Percentiles rank a stretch among this genome's conserved stretches.
phyloP scores from a whole-genome alignment of 2,797 vertebrate genomes.

The Gymnoscopelus braueri region DNA sequence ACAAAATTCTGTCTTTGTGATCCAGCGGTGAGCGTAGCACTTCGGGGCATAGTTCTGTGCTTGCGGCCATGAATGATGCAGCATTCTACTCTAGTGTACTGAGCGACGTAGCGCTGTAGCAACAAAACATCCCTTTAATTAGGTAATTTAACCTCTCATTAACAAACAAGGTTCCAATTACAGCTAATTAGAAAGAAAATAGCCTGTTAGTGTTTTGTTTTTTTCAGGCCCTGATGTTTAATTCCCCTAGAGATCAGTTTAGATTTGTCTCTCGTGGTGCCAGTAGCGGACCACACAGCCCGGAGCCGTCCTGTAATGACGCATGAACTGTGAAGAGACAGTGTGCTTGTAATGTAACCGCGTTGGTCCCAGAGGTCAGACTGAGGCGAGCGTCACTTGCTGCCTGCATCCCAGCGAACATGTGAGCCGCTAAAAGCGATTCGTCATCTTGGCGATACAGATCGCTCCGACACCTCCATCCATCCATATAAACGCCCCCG shows the following conservation, averaged over 20 bases:
- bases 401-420: too few species aligned
- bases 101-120: too few species aligned
- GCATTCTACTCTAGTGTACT: too few species aligned
- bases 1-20: background rate
- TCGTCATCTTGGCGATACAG: too few species aligned
- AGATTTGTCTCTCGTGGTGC: background rate
- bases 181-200: slow-evolving; percentile 1
- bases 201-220: too few species aligned
- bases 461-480: too few species aligned
- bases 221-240: too few species aligned
- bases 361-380: background rate
- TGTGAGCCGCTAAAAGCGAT: too few species aligned
- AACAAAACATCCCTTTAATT: background rate
- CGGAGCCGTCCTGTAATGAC: background rate
- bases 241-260: background rate
- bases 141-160: slow-evolving; percentile 17
- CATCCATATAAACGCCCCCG: too few species aligned
- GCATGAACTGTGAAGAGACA: background rate
- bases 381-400: background rate
- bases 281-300: background rate
- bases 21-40: background rate
- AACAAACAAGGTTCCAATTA: slow-evolving; percentile 19
- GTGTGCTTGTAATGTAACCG: background rate
- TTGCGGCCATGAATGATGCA: too few species aligned
- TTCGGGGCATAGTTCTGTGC: background rate